Percentiles rank a stretch among this genome's conserved stretches.
These are phyloP conservation scores for Oppia nitens DNA, from an alignment of 1,140 invertebrate genomes.

Conservation along the genomic window DNA sequence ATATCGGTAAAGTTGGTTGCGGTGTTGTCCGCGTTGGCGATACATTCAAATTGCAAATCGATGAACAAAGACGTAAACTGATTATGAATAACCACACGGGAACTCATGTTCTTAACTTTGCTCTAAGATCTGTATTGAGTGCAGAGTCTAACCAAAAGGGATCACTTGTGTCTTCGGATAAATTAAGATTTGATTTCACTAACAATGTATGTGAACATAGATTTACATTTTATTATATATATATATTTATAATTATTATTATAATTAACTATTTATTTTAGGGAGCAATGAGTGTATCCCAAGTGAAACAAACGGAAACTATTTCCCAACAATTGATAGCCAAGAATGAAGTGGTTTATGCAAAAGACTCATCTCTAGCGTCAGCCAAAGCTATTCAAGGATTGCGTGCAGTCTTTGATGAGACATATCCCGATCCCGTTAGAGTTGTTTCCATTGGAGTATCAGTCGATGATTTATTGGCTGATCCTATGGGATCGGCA, in stretches of 20 bases:
- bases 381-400: conserved; percentile 83
- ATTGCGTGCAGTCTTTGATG: conserved; percentile 93
- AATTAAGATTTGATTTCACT: conserved; percentile 92
- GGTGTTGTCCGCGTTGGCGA: conserved; percentile 73
- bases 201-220: conserved; percentile 47
- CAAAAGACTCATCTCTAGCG: conserved; percentile 64
- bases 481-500: conserved; percentile 56
- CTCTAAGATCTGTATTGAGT: conserved; percentile 68
- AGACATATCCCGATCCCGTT: conserved; percentile 97
- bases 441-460: conserved; percentile 87
- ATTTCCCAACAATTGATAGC: conserved; percentile 56
- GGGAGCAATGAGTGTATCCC: conserved; percentile 61
- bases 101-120: conserved; percentile 92
- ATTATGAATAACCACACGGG: conserved; percentile 99
- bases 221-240: conserved; percentile 12
- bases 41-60: conserved; percentile 59
- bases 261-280: conserved; percentile 21
- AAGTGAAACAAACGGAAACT: conserved; percentile 71
- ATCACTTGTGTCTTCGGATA: conserved; percentile 93
- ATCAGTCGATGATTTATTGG: conserved; percentile 70
- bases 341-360: conserved; percentile 66
- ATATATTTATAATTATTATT: no score
- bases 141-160: conserved; percentile 89
- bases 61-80: conserved; percentile 57
- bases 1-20: conserved; percentile 50